Base-by-base conservation (phyloP, 2,888 invertebrate genomes). In the Aphodius sticticus region DNA sequence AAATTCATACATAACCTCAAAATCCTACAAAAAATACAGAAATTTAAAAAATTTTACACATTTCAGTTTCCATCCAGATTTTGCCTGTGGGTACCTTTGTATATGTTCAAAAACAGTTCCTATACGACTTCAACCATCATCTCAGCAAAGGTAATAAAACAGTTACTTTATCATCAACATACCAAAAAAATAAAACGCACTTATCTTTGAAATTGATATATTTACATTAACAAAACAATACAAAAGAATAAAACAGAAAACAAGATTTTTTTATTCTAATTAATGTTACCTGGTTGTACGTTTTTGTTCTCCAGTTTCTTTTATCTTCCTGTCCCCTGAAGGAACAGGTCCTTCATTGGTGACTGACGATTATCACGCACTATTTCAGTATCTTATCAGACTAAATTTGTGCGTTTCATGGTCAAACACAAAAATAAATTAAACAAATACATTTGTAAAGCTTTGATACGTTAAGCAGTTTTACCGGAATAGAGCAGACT, bases 211-310 rank as follows among this genome's bases (percentile, higher is more conserved):
- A 53, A 7, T 53, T 53, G 53, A 53, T 53, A 53, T 53, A 53
- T 53, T 53, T 53, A 53, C 53, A 53, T 53, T 53, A 53, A 53
- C 53, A 53, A 53, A 53, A 53, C 53, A 53, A 53, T 53, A 53
- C 53, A 5, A 53, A 53, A 53, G 7, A 53, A 53, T 9, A 53
- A 53, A 53, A 26, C 26, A 26, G 26, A 26, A 53, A 53, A 53
- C 53, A 53, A 26, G 26, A 26, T 26, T 53, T 53, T n/a, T 53
- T 53, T 53, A 53, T 53, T 53, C 53, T 53, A 53, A 6, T 6
- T 7, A 6, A 53, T 9, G 12, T 53, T 53, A 53, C 6, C 53
- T 9, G 53, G 53, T 53, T 53, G 53, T 53, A 53, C 53, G 53
- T 53, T 53, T 53, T 5, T 53, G 53, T 53, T 53, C 12, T 7